Base-by-base conservation (phyloP, 2,113 vertebrate species). In the Nymphicus hollandicus region DNA sequence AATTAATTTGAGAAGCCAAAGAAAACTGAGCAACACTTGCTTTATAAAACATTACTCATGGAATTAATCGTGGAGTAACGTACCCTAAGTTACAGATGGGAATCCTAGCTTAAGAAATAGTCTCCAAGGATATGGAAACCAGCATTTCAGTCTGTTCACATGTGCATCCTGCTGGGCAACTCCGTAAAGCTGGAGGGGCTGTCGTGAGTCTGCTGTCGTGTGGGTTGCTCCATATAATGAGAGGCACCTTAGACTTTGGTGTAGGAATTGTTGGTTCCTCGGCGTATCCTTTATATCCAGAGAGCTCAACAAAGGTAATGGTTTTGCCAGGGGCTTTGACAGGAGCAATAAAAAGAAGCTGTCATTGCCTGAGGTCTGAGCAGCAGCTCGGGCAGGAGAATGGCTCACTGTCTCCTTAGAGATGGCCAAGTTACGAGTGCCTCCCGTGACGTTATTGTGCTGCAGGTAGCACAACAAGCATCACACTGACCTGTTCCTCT, bases 321-420 rank as follows among this genome's bases (percentile, higher is more conserved):
- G 81, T 76, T 66, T 94, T 76, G 78, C 82, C 79, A 53, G 53
- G 39, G 86, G 79, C 82, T 81, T 64, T 71, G 70, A 39, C 46
- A 77, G 69, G 24, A 87, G 79, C 41, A 46, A 33, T 16, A 52
- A 31, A 68, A 44, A 81, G 68, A 41, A 82, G 23, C 27, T 37
- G 46, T 35, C 7, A 0, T 47, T 89, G 92, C 89, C 79, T 72
- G 73, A 72, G 80, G 80, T 81, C 37, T 5, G 22, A 77, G 12
- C 37, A 33, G 15, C 2, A 0, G 56, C 76, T 83, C 1, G 2
- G 43, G 82, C 43, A 77, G 73, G 64, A 13, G 25, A 64, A 43
- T 35, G 58, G 44, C 29, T 78, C 80, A 13, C 13, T 53, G 37
- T 39, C 90, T 73, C 27, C 49, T 82, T 82, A 50, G 50, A 37